Conservation (phyloP, 2,888 invertebrate genomes). For the Microplitis manilae region DNA sequence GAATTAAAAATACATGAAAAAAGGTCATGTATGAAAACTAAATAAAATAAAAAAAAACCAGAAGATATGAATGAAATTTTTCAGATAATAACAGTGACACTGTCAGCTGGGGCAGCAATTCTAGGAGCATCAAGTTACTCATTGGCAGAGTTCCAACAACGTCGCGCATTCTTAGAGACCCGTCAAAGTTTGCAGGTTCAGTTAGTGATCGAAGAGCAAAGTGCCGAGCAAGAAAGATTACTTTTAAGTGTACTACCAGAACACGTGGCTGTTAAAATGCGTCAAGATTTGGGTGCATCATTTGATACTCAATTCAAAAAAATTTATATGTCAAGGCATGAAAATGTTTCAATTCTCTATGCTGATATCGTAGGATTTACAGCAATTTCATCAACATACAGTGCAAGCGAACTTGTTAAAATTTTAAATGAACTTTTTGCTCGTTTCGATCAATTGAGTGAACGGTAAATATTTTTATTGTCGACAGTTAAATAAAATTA, state of each 20-base stretch:
- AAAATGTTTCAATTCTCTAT: slow-evolving; percentile 97
- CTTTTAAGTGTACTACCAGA: slow-evolving; percentile 94
- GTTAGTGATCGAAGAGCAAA: slow-evolving; percentile 93
- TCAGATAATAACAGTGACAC: slow-evolving; percentile 63
- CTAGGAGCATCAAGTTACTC: slow-evolving; percentile 84
- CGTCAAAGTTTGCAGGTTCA: slow-evolving; percentile 93
- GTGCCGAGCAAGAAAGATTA: slow-evolving; percentile 93
- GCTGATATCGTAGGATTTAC: slow-evolving; percentile 99
- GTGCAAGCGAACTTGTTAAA: slow-evolving; percentile 95
- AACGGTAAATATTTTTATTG: slow-evolving; percentile 58
- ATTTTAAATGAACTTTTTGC: slow-evolving; percentile 97
- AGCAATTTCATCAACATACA: slow-evolving; percentile 94
- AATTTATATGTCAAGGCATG: slow-evolving; percentile 97
- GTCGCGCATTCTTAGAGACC: slow-evolving; percentile 90
- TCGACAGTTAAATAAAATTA: not conserved
- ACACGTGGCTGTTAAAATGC: slow-evolving; percentile 97
- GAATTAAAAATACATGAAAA: not conserved
- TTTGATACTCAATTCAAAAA: slow-evolving; percentile 96
- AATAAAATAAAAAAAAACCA: not conserved
- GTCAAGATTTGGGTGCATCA: slow-evolving; percentile 89
- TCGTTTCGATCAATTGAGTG: slow-evolving; percentile 89
- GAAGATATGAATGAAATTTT: slow-evolving; percentile 18
- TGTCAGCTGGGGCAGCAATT: slow-evolving; percentile 76
- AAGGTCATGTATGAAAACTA: not conserved
- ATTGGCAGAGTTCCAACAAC: slow-evolving; percentile 88